A percentile compares a stretch with the other conserved stretches of the same genome.
Conservation (phyloP, 2,113 vertebrate species). For the Lates calcarifer region DNA sequence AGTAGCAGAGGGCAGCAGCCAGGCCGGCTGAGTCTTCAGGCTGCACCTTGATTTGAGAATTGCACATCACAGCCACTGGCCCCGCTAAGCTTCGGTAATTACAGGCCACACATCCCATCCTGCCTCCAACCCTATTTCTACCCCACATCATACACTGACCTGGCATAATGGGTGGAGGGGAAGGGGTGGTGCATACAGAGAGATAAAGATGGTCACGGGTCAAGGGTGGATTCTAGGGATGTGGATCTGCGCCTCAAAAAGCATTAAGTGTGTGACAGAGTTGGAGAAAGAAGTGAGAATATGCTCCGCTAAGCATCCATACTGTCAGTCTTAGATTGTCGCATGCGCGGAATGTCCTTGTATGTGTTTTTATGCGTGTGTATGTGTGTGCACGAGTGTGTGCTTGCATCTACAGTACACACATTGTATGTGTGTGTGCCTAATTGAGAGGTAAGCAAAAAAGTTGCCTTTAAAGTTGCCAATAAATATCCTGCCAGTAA, state of each 20-base stretch:
- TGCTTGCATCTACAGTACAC: constrained; percentile 54
- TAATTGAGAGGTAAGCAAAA: constrained; percentile 88
- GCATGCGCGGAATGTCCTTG: constrained; percentile 35
- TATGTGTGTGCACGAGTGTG: constrained; percentile 6
- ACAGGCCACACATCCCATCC: constrained; percentile 76
- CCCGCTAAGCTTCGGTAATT: constrained; percentile 79
- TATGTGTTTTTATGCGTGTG: constrained; percentile 21
- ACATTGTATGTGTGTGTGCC: constrained; percentile 64
- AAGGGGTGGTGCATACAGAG: constrained; percentile 38
- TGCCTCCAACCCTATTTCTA: constrained; percentile 53
- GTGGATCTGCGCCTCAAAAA: constrained; percentile 60
- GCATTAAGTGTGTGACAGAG: constrained; percentile 41
- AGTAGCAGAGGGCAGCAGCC: constrained; percentile 63
- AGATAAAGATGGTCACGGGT: constrained; percentile 57
- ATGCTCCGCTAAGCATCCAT: constrained; percentile 15
- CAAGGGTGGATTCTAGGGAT: constrained; percentile 53
- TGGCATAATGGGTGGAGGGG: constrained; percentile 64
- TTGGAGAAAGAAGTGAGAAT: constrained; percentile 43
- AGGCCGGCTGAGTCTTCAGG: constrained; percentile 65
- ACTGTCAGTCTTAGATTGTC: constrained; percentile 23
- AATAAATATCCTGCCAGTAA: constrained; percentile 87
- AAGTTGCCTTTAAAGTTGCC: constrained; percentile 84
- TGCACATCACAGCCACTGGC: constrained; percentile 75
- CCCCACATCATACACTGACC: constrained; percentile 67
- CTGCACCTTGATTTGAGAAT: constrained; percentile 81